Evolutionary conservation across 2,113 vertebrate species (phyloP).

Genomic region (Myocastor coypus): DNA sequence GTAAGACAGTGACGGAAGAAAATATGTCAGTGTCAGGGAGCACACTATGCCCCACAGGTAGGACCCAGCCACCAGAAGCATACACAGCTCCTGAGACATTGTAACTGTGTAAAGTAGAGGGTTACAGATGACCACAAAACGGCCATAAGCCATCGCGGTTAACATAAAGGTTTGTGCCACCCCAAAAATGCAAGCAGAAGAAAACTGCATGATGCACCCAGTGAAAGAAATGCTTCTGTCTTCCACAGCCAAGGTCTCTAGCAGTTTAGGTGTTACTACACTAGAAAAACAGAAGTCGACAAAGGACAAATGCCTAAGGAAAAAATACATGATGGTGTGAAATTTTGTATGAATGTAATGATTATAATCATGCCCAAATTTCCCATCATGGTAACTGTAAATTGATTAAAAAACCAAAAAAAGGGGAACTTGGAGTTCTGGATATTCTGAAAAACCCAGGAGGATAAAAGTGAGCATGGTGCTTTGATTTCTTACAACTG

Average conservation of each 20-base stretch:
- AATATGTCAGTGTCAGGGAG: background rate
- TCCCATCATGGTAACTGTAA: background rate
- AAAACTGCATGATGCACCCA: conserved; percentile 54
- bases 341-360: conserved; percentile 20
- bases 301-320: conserved; percentile 64
- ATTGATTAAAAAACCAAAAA: background rate
- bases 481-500: background rate
- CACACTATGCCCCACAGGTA: background rate
- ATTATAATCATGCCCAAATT: conserved; percentile 22
- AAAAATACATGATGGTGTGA: background rate
- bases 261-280: conserved; percentile 15
- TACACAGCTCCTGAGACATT: background rate
- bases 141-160: background rate
- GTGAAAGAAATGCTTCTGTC: conserved; percentile 32
- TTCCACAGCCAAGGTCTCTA: conserved; percentile 40
- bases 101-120: background rate
- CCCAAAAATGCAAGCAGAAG: conserved; percentile 43
- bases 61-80: background rate
- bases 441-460: conserved; percentile 54
- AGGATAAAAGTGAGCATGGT: background rate
- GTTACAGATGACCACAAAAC: background rate
- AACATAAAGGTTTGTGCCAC: conserved; percentile 2
- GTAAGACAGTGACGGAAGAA: background rate
- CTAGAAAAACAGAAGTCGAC: conserved; percentile 64
- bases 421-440: background rate